Conservation (phyloP, 2,888 invertebrate species). For the Bimastos eiseni region DNA sequence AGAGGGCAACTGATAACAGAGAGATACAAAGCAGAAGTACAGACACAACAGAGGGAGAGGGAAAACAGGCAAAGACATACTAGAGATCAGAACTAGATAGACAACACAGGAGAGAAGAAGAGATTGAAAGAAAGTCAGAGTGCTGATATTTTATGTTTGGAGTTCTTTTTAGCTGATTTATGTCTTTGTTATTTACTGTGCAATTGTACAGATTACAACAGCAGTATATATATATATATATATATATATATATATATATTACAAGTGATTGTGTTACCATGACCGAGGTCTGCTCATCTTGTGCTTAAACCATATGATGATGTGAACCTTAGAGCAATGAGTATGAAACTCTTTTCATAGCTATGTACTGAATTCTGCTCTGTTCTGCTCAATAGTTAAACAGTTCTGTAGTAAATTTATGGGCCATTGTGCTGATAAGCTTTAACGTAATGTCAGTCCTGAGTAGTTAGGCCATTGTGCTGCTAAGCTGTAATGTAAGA, state of each 20-base stretch:
- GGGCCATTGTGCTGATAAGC: neutral
- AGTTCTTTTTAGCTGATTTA: neutral
- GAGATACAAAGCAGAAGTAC: neutral
- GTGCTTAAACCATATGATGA: neutral
- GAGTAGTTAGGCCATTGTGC: neutral
- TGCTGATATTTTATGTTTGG: neutral
- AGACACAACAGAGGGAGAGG: constrained; percentile 2
- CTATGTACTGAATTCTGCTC: constrained; percentile 2
- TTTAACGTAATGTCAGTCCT: neutral
- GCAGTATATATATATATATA: no score
- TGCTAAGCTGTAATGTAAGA: neutral
- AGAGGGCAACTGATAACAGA: neutral
- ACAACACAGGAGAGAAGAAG: neutral
- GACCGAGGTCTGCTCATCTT: neutral
- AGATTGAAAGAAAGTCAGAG: neutral
- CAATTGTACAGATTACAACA: neutral
- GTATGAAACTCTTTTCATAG: neutral
- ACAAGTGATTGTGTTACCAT: constrained; percentile 13
- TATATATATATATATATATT: no score
- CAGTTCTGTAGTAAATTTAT: neutral
- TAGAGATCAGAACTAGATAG: neutral
- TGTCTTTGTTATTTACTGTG: constrained; percentile 1
- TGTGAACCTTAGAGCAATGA: neutral
- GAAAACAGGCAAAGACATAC: neutral
- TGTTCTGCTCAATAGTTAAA: neutral